Evolutionary conservation across 2,797 vertebrate species (phyloP), one percentile per base, ranked within the genome.

Genomic region (Buphagus erythrorhynchus): DNA sequence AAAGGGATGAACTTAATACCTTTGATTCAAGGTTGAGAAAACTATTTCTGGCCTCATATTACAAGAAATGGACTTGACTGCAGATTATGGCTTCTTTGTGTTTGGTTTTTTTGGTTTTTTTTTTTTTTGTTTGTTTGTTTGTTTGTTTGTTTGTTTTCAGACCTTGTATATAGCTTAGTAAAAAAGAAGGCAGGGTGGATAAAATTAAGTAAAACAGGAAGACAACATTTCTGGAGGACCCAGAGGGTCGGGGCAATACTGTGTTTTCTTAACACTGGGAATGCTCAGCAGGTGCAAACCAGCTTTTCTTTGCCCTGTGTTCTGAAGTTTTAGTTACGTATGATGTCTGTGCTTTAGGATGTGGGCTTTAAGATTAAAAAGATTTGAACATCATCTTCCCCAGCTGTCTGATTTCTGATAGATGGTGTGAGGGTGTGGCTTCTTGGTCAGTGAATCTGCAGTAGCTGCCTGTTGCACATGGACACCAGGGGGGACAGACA

Each of bases 391-490:
- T 29, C 14, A 8, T 48, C 14, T 55, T 89, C 78, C 38, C 28
- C 33, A 65, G 59, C 31, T 88, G 10, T 35, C 54, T 57, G 17
- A 33, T 81, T 55, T 89, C 45, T 82, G 31, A 14, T 48, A 31
- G 40, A 11, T 63, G 14, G 14, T 85, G 26, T 22, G 38, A 79
- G 51, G 28, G 16, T 55, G 46, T 72, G 46, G 7, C 8, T 73
- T 62, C 66, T 58, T 36, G 48, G 51, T 45, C 11, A 16, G 19
- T 77, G 52, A 46, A 57, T 55, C 42, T 86, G 28, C 33, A 10
- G 2, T 25, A 51, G 42, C 46, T 54, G 29, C 57, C 54, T 92
- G 62, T 59, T 2, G 2, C 46, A 20, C 0, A 0, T 74, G 65
- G 58, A 43, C 42, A 45, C 12, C 24, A 18, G 29, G 19, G 33